These are phyloP conservation scores for Palythoa grandis DNA, from an alignment of 92 coral and sea anemone species.

Conservation along the genomic window DNA sequence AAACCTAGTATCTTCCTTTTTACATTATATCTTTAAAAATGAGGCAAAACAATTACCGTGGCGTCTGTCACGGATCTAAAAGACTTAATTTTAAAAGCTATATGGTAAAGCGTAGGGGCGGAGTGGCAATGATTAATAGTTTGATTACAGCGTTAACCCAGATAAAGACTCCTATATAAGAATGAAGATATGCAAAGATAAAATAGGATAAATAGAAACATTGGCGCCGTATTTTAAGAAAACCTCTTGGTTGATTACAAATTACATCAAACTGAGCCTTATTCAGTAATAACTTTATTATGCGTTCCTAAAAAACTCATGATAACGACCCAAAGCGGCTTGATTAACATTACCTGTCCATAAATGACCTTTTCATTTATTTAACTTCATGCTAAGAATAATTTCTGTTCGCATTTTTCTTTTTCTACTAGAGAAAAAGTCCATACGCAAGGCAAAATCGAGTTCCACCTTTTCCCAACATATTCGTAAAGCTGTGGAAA, in stretches of 20 bases:
- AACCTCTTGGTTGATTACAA: conserved; percentile 2
- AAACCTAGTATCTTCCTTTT: background rate
- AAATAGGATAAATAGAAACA: background rate
- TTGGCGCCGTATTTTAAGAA: background rate
- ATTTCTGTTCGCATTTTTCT: background rate
- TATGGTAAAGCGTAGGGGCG: background rate
- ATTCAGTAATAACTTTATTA: background rate
- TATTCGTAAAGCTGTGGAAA: background rate
- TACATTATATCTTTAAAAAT: background rate
- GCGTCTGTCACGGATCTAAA: background rate
- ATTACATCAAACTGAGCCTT: conserved; percentile 1
- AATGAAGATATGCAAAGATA: conserved; percentile 15
- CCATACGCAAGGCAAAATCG: background rate
- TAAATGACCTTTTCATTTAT: background rate
- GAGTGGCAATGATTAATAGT: background rate
- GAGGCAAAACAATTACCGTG: background rate
- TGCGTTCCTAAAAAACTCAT: background rate
- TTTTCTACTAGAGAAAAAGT: background rate
- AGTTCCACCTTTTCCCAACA: background rate
- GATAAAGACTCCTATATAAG: background rate
- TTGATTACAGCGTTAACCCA: conserved; percentile 9
- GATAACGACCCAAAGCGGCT: background rate
- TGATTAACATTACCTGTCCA: background rate
- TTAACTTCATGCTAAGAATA: background rate
- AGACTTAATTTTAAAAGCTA: background rate